These are phyloP conservation scores for Lasioglossum figueresi DNA, from an alignment of 2,888 invertebrate species.

Conservation along the genomic window DNA sequence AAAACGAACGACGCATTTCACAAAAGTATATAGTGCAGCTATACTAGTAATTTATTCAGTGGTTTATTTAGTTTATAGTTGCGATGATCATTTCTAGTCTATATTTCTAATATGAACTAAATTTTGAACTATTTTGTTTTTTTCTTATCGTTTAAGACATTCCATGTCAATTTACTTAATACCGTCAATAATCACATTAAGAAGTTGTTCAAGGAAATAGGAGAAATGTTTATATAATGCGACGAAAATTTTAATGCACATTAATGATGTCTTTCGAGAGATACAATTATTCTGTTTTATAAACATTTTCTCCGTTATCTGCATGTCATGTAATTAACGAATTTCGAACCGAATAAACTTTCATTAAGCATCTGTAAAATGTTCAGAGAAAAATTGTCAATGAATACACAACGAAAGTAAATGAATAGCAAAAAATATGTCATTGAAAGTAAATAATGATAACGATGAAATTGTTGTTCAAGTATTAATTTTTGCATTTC, in stretches of 20 bases:
- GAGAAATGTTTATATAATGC: slow-evolving; percentile 36
- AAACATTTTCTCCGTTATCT: slow-evolving; percentile 14
- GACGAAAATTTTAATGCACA: slow-evolving; percentile 23
- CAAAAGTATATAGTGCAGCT: slow-evolving; percentile 30
- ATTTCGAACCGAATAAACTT: slow-evolving; percentile 27
- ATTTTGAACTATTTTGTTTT: slow-evolving; percentile 41
- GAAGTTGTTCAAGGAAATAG: background rate
- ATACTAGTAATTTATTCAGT: slow-evolving; percentile 46
- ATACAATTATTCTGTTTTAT: background rate
- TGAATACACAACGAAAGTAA: slow-evolving; percentile 43
- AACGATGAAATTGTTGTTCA: slow-evolving; percentile 35
- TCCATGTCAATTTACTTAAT: slow-evolving; percentile 54
- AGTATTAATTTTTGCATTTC: slow-evolving; percentile 39
- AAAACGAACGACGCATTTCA: slow-evolving; percentile 45
- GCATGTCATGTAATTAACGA: slow-evolving; percentile 35
- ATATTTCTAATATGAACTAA: slow-evolving; percentile 47
- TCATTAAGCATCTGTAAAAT: slow-evolving; percentile 38
- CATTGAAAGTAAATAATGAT: slow-evolving; percentile 45
- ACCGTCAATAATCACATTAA: slow-evolving; percentile 31
- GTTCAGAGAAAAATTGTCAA: slow-evolving; percentile 30
- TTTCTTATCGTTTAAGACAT: slow-evolving; percentile 53
- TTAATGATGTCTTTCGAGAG: slow-evolving; percentile 17
- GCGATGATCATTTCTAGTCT: slow-evolving; percentile 60
- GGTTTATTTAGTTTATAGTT: slow-evolving; percentile 50
- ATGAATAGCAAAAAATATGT: slow-evolving; percentile 38